Evolutionary conservation across 2,797 vertebrate genomes (phyloP).

Genomic region (Mastacembelus armatus): DNA sequence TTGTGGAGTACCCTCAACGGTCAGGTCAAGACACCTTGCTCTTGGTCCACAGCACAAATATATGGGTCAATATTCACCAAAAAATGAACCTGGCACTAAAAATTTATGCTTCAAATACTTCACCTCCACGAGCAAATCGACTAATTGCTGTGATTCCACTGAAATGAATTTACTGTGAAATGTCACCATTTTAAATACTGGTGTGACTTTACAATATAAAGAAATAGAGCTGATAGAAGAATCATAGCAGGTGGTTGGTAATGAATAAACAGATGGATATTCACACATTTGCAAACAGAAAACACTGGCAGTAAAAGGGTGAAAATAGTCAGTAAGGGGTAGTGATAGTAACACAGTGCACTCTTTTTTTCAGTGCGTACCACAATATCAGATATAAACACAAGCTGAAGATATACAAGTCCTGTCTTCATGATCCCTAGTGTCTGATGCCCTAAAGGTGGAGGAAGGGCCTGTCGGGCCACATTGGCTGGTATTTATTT

Average conservation of each 20-base stretch:
- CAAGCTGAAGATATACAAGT: background rate
- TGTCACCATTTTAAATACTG: no score
- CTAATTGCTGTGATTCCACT: no score
- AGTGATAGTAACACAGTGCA: background rate
- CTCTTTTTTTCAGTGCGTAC: background rate
- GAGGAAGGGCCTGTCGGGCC: constrained; percentile 55
- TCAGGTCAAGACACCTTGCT: no score
- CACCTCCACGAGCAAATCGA: constrained; percentile 1
- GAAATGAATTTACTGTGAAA: no score
- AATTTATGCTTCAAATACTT: constrained; percentile 14
- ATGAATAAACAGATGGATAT: no score
- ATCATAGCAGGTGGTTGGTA: no score
- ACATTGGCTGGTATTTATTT: constrained; percentile 68
- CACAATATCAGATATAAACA: background rate
- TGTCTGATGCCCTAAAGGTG: constrained; percentile 6
- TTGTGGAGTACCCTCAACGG: background rate
- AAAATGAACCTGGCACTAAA: background rate
- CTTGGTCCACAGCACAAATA: background rate
- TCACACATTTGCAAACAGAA: constrained; percentile 2
- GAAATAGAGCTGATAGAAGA: no score
- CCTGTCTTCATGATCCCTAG: constrained; percentile 13
- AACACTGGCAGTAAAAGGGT: background rate
- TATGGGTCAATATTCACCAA: constrained; percentile 6
- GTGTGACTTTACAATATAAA: no score
- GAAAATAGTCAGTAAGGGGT: no score